Percentiles rank a stretch among this genome's conserved stretches.
These are phyloP conservation scores for Euura lappo DNA, from an alignment of 1,140 invertebrate genomes.

Conservation along the genomic window DNA sequence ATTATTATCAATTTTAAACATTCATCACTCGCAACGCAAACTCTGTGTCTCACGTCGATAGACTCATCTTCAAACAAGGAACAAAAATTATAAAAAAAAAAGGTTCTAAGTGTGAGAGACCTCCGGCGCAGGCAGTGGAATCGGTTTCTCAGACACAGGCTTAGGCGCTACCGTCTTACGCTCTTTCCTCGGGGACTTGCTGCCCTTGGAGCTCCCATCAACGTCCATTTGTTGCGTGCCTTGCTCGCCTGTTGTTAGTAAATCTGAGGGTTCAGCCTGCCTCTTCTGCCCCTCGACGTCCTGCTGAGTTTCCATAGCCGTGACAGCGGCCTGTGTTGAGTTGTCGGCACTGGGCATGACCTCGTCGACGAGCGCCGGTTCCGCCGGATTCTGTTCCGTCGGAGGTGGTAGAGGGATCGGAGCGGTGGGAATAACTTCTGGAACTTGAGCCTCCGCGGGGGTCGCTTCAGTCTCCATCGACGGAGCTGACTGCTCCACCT, in stretches of 20 bases:
- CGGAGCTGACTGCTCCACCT: background rate
- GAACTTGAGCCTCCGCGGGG: background rate
- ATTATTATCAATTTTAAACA: no score
- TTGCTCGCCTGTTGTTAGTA: slow-evolving; percentile 6
- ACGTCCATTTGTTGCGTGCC: background rate
- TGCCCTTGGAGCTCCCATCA: background rate
- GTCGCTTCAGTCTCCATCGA: background rate
- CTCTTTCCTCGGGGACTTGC: slow-evolving; percentile 41
- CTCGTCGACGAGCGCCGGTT: background rate
- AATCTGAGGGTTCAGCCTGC: slow-evolving; percentile 23
- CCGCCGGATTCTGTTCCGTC: slow-evolving; percentile 15
- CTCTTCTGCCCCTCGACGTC: slow-evolving; percentile 46
- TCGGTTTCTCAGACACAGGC: slow-evolving; percentile 47
- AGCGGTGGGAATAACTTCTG: slow-evolving; percentile 11
- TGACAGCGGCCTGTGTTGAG: slow-evolving; percentile 61
- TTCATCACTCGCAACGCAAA: no score
- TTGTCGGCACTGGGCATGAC: background rate
- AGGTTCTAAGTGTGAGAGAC: background rate
- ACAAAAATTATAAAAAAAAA: no score
- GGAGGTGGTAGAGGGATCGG: slow-evolving; percentile 35
- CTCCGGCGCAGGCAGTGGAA: slow-evolving; percentile 48
- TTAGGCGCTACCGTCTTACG: slow-evolving; percentile 44
- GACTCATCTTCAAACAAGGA: no score
- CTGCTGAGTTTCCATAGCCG: slow-evolving; percentile 24
- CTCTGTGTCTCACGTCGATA: no score